Conservation (phyloP, 2,797 vertebrate species). For the Fundulus diaphanus region DNA sequence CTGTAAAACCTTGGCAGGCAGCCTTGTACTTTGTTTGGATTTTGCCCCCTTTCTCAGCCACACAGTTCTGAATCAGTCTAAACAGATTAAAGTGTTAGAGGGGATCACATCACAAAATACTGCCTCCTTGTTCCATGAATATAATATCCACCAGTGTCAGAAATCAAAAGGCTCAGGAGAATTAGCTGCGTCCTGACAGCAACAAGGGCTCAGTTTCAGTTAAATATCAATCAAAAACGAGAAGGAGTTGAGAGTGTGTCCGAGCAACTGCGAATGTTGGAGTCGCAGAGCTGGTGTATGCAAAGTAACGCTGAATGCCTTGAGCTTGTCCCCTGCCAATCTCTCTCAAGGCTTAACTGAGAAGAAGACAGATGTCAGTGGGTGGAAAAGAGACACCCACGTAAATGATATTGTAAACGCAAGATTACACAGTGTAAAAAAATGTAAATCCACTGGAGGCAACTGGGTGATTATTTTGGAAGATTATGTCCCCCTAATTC, state of each 20-base stretch:
- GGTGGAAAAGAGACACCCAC: slow-evolving; percentile 74
- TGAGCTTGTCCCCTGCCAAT: slow-evolving; percentile 83
- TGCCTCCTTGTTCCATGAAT: slow-evolving; percentile 69
- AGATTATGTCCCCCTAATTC: slow-evolving; percentile 79
- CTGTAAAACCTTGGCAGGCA: slow-evolving; percentile 63
- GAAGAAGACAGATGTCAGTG: slow-evolving; percentile 75
- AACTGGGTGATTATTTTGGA: slow-evolving; percentile 71
- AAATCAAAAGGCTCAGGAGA: slow-evolving; percentile 82
- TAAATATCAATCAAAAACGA: slow-evolving; percentile 83
- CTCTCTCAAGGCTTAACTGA: slow-evolving; percentile 70
- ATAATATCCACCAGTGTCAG: slow-evolving; percentile 84
- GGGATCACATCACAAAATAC: slow-evolving; percentile 79
- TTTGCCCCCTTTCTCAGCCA: slow-evolving; percentile 61
- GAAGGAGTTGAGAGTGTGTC: slow-evolving; percentile 20
- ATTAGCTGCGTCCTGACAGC: slow-evolving; percentile 81
- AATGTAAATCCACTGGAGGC: slow-evolving; percentile 79
- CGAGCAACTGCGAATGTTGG: slow-evolving; percentile 22
- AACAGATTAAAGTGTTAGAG: slow-evolving; percentile 85
- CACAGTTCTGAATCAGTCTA: slow-evolving; percentile 78
- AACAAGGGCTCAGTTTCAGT: slow-evolving; percentile 82
- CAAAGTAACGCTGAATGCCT: slow-evolving; percentile 68
- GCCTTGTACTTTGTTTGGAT: slow-evolving; percentile 65
- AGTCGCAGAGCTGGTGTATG: slow-evolving; percentile 61
- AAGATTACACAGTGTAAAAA: slow-evolving; percentile 80
- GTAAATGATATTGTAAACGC: slow-evolving; percentile 82